phyloP scores from a whole-genome alignment of 2,888 invertebrate species.

The Tetheella fluctuosa region DNA sequence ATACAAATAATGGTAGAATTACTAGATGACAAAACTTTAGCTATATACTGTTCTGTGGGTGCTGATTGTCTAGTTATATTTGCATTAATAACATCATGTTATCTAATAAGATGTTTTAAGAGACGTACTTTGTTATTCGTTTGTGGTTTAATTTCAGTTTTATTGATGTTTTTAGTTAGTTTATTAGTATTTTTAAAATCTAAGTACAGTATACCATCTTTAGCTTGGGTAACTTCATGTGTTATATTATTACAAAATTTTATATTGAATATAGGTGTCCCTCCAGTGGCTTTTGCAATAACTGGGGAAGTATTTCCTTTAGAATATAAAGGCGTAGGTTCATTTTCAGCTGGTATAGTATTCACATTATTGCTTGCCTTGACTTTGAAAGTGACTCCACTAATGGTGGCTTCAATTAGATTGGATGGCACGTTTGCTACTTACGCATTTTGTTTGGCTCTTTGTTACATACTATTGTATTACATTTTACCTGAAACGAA shows the following conservation, averaged over 20 bases:
- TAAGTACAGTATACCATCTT: slow-evolving; percentile 18
- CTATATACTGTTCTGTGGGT: slow-evolving; percentile 45
- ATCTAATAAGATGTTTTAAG: slow-evolving; percentile 39
- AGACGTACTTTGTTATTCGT: slow-evolving; percentile 46
- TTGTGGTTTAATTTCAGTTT: slow-evolving; percentile 35
- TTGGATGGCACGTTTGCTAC: slow-evolving; percentile 44
- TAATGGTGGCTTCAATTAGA: slow-evolving; percentile 43
- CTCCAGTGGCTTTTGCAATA: slow-evolving; percentile 44
- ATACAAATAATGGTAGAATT: slow-evolving; percentile 49
- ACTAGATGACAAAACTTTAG: slow-evolving; percentile 38
- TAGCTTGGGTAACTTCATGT: slow-evolving; percentile 40
- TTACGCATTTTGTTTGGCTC: slow-evolving; percentile 36
- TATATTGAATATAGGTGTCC: slow-evolving; percentile 39
- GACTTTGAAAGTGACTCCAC: slow-evolving; percentile 46
- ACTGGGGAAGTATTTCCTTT: slow-evolving; percentile 54
- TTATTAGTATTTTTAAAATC: slow-evolving; percentile 37
- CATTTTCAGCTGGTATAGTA: slow-evolving; percentile 38
- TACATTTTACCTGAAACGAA: slow-evolving; percentile 54
- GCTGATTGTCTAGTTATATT: slow-evolving; percentile 41
- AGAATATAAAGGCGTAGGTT: slow-evolving; percentile 47
- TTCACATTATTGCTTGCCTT: slow-evolving; percentile 44
- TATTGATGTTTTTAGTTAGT: slow-evolving; percentile 43
- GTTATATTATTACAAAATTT: slow-evolving; percentile 44
- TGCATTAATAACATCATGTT: slow-evolving; percentile 38
- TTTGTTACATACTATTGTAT: slow-evolving; percentile 41